Conservation (phyloP, 2,888 invertebrate genomes). For the Torymus texanus region DNA sequence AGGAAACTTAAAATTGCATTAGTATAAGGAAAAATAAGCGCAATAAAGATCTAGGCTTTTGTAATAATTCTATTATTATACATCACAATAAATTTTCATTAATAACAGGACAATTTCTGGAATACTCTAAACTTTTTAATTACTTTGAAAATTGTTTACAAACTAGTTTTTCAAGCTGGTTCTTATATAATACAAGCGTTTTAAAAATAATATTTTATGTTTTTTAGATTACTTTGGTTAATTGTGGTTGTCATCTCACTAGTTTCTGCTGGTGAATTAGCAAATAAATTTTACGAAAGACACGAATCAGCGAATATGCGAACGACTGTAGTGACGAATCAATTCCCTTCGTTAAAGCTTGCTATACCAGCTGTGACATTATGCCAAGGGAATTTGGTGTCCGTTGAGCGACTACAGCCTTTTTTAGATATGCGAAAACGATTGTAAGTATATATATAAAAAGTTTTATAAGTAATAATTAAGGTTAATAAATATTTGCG, state of each 20-base stretch:
- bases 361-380: slow-evolving; percentile 63
- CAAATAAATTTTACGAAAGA: slow-evolving; percentile 62
- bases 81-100: no score
- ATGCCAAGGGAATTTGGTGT: slow-evolving; percentile 61
- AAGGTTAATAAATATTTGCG: no score
- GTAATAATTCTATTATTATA: no score
- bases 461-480: no score
- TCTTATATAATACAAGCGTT: background rate
- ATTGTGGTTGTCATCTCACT: slow-evolving; percentile 61
- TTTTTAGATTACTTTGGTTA: slow-evolving; percentile 62
- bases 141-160: background rate
- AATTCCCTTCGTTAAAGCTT: slow-evolving; percentile 62
- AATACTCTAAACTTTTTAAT: no score
- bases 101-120: no score
- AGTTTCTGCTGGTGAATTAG: slow-evolving; percentile 58
- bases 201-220: background rate
- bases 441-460: slow-evolving; percentile 53
- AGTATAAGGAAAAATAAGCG: no score
- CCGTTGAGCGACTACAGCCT: slow-evolving; percentile 55
- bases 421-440: slow-evolving; percentile 57
- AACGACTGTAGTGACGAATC: slow-evolving; percentile 62
- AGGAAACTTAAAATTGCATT: no score
- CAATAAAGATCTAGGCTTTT: no score
- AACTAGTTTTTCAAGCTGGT: no score
- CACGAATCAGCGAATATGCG: slow-evolving; percentile 64